These are phyloP conservation scores for Globodera rostochiensis DNA, from an alignment of 1,140 invertebrate species.

Conservation along the genomic window DNA sequence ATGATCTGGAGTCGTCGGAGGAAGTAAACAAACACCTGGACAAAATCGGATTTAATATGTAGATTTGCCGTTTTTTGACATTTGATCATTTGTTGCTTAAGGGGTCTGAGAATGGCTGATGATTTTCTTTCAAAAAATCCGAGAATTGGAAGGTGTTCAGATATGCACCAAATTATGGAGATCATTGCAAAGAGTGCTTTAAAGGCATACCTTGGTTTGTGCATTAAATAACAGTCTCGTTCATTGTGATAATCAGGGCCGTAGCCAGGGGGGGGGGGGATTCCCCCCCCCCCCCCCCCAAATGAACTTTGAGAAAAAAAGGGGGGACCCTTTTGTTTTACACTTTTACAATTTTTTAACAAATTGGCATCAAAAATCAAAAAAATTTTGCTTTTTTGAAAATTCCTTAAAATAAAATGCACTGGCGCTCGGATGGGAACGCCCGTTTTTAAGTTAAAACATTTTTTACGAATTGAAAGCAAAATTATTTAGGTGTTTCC, in stretches of 20 bases:
- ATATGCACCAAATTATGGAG: slow-evolving; percentile 94
- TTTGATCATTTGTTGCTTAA: background rate
- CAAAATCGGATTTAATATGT: slow-evolving; percentile 82
- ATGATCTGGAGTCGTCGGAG: slow-evolving; percentile 94
- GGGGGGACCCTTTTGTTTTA: too few relatives aligned
- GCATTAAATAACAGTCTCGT: background rate
- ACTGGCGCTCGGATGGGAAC: too few relatives aligned
- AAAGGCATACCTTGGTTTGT: slow-evolving; percentile 58
- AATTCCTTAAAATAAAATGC: too few relatives aligned
- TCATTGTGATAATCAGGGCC: too few relatives aligned
- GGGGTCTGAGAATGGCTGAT: slow-evolving; percentile 90
- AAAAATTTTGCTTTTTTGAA: too few relatives aligned
- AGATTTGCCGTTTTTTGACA: background rate
- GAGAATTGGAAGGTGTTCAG: slow-evolving; percentile 83
- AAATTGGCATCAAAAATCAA: too few relatives aligned
- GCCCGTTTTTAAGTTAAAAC: too few relatives aligned
- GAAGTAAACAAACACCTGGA: slow-evolving; percentile 74
- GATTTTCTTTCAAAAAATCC: slow-evolving; percentile 89
- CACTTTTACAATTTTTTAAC: too few relatives aligned
- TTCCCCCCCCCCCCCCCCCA: too few relatives aligned
- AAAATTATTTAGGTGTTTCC: slow-evolving; percentile 78
- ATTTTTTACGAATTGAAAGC: slow-evolving; percentile 23
- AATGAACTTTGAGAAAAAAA: too few relatives aligned
- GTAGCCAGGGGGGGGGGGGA: too few relatives aligned
- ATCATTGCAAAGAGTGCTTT: slow-evolving; percentile 78